Base-by-base conservation (phyloP, 2,113 vertebrate genomes). In the Aramus guarauna region DNA sequence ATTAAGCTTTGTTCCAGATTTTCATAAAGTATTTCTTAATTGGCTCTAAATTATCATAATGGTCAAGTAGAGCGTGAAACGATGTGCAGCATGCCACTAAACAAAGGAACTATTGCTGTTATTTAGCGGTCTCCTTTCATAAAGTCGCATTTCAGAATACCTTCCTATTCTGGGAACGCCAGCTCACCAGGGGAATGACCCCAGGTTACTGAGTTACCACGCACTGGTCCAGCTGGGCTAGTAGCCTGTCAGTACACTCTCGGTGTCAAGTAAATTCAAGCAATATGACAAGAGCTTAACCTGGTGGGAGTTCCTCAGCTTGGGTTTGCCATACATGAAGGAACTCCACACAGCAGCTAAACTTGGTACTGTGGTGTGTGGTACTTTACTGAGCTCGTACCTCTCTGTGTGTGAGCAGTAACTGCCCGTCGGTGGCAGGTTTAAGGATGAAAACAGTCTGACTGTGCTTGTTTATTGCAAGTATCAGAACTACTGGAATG, bases 21-120 rank as follows among this genome's bases (percentile, higher is more conserved):
- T 90, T 91, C 66, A 58, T 75, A 12, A 90, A 93, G 27, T 79
- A 56, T 91, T 88, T 88, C 68, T 71, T 95, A 95, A 94, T 94
- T 94, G 87, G 62, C 73, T 90, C 5, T 0, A 79, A 95, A 76
- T 96, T 82, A 62, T 56, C 75, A 79, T 88, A 87, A 81, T 50
- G 58, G 58, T 75, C 73, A 91, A 96, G 24, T 64, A 91, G 74
- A 96, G 62, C 92, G 69, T 94, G 74, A 94, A 95, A 88, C 2
- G 0, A 60, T 85, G 30, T 37, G 48, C 66, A 75, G 62, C 30
- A n/a, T 87, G 62, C 64, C 62, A 37, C 66, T 76, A 64, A 93
- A 90, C 96, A 95, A 82, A 93, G 77, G 56, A 60, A 26, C 62
- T 78, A 5, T 88, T 83, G 72, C 59, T 92, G 71, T 73, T 91